phyloP scores from a whole-genome alignment of 2,113 vertebrate genomes.

The Rynchops niger region DNA sequence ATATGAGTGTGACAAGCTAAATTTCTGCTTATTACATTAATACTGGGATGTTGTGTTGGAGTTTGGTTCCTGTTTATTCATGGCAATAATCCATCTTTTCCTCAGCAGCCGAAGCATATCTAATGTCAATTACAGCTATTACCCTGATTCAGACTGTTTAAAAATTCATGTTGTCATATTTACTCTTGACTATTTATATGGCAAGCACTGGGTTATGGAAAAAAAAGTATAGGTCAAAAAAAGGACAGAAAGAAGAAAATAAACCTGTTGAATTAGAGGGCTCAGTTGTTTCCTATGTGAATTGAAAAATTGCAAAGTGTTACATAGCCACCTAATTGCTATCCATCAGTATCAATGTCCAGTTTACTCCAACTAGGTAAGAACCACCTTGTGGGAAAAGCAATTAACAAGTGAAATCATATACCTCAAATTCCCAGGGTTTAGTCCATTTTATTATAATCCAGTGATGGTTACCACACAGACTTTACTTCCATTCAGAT shows the following conservation, averaged over 20 bases:
- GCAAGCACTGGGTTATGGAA: not conserved
- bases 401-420: not conserved
- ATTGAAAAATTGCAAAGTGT: not conserved
- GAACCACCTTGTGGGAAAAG: not conserved
- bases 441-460: not conserved
- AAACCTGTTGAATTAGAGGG: not conserved
- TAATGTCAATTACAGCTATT: not conserved
- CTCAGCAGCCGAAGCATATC: not conserved
- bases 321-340: not conserved
- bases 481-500: not conserved
- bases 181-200: not conserved
- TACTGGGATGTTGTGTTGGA: not conserved
- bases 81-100: not conserved
- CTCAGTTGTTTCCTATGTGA: not conserved
- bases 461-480: not conserved
- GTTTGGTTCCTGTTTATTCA: not conserved
- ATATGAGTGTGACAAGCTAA: not conserved
- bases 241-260: not conserved
- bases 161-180: not conserved
- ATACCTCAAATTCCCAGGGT: not conserved
- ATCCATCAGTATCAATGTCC: not conserved
- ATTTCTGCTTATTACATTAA: not conserved
- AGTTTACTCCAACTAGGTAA: not conserved
- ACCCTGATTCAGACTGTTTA: not conserved
- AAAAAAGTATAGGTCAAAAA: not conserved